A percentile compares a stretch with the other conserved stretches of the same genome.
phyloP scores from a whole-genome alignment of 2,888 invertebrate genomes.

The Parnassius apollo region DNA sequence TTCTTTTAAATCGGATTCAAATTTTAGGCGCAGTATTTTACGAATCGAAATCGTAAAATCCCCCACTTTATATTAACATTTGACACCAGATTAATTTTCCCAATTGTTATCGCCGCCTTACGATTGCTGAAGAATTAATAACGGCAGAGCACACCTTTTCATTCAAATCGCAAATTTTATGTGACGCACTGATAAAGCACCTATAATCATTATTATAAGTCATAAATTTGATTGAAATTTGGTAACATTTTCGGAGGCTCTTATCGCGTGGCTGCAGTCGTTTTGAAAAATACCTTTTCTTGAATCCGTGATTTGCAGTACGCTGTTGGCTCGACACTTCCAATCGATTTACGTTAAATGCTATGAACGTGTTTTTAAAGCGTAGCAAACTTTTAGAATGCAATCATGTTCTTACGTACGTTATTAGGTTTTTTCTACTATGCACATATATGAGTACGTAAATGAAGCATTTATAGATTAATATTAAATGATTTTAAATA shows the following conservation, averaged over 20 bases:
- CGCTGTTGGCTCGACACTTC: constrained; percentile 61
- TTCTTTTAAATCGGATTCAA: constrained; percentile 3
- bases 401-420: background rate
- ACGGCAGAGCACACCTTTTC: constrained; percentile 79
- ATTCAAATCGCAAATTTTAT: constrained; percentile 77
- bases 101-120: constrained; percentile 77
- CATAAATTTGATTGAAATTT: constrained; percentile 81
- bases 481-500: too few relatives aligned
- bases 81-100: constrained; percentile 71
- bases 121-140: constrained; percentile 77
- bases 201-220: constrained; percentile 80
- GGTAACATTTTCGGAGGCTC: constrained; percentile 74
- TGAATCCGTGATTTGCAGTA: constrained; percentile 51
- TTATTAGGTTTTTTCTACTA: too few relatives aligned
- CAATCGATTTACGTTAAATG: constrained; percentile 76
- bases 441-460: too few relatives aligned
- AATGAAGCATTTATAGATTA: too few relatives aligned
- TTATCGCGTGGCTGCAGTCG: constrained; percentile 77
- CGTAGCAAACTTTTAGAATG: background rate
- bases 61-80: constrained; percentile 38
- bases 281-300: constrained; percentile 73
- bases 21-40: constrained; percentile 33
- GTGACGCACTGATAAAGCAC: constrained; percentile 72
- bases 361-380: constrained; percentile 44
- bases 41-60: constrained; percentile 32